Evolutionary conservation across 2,888 invertebrate species (phyloP).

Genomic region (Monoplex corrugatus): DNA sequence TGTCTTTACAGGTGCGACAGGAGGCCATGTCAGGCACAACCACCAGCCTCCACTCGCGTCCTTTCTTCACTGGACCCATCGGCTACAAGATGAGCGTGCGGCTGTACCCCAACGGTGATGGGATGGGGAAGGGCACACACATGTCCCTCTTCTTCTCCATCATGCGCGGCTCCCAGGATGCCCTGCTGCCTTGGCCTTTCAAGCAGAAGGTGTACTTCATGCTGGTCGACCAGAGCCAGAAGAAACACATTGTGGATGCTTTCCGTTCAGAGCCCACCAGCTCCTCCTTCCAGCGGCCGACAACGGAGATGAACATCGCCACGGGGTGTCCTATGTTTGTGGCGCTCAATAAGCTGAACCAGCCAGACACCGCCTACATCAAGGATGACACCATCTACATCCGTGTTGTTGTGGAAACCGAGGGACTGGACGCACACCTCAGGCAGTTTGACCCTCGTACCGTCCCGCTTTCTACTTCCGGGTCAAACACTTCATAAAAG

Average conservation of each 20-base stretch:
- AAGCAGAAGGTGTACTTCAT: constrained; percentile 75
- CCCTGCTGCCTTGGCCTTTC: constrained; percentile 79
- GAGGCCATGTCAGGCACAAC: constrained; percentile 70
- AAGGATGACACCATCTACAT: constrained; percentile 76
- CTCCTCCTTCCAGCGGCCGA: constrained; percentile 76
- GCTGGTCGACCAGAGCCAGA: constrained; percentile 70
- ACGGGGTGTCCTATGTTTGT: constrained; percentile 80
- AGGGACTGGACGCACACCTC: constrained; percentile 53
- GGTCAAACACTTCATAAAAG: no score
- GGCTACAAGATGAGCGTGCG: constrained; percentile 80
- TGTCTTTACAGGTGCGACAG: constrained; percentile 60
- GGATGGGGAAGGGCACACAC: constrained; percentile 77
- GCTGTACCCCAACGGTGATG: constrained; percentile 79
- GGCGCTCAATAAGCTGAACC: constrained; percentile 65
- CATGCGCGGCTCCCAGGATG: constrained; percentile 77
- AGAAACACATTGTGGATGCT: constrained; percentile 74
- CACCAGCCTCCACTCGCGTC: constrained; percentile 75
- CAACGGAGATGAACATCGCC: constrained; percentile 80
- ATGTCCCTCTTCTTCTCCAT: constrained; percentile 79
- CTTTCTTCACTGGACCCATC: constrained; percentile 76
- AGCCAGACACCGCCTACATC: constrained; percentile 65
- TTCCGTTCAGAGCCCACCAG: constrained; percentile 78
- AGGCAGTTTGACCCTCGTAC: constrained; percentile 41
- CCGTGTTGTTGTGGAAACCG: constrained; percentile 68
- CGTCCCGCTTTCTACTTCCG: neutral